Conservation (phyloP, 1,140 invertebrate species). For the Bathynomus jamesi region DNA sequence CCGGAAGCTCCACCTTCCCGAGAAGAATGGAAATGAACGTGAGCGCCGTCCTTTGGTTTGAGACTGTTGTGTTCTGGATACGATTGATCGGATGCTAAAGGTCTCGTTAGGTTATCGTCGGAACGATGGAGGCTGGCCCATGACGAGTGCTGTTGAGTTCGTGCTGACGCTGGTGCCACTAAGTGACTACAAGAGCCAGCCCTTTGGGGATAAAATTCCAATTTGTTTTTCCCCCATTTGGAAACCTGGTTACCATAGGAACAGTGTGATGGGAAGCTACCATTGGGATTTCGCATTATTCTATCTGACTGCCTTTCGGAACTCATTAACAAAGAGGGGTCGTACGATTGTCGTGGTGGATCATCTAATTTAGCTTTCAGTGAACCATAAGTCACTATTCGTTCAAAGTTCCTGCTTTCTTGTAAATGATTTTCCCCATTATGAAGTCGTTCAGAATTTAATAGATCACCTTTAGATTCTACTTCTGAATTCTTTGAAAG, state of each 20-base stretch:
- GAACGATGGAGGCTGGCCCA: slow-evolving; percentile 21
- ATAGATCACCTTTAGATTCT: neutral
- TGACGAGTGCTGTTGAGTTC: slow-evolving; percentile 4
- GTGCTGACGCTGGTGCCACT: slow-evolving; percentile 10
- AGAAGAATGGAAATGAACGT: slow-evolving; percentile 9
- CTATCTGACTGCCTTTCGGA: neutral
- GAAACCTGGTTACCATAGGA: neutral
- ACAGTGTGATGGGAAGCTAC: neutral
- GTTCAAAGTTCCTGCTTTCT: neutral
- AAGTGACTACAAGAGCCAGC: neutral
- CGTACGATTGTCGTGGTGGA: neutral
- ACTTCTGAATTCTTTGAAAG: neutral
- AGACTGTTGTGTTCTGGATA: neutral
- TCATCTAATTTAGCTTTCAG: neutral
- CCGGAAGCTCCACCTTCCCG: slow-evolving; percentile 34
- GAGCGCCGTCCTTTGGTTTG: slow-evolving; percentile 9
- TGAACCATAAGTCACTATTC: neutral
- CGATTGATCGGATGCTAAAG: slow-evolving; percentile 6
- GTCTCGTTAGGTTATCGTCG: slow-evolving; percentile 23
- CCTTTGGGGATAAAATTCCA: neutral
- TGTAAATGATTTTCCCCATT: neutral
- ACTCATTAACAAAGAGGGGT: neutral
- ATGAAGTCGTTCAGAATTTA: neutral
- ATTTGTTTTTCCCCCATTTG: neutral
- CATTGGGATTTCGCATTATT: neutral